phyloP scores from a whole-genome alignment of 2,113 vertebrate species.

The Mesitornis unicolor region DNA sequence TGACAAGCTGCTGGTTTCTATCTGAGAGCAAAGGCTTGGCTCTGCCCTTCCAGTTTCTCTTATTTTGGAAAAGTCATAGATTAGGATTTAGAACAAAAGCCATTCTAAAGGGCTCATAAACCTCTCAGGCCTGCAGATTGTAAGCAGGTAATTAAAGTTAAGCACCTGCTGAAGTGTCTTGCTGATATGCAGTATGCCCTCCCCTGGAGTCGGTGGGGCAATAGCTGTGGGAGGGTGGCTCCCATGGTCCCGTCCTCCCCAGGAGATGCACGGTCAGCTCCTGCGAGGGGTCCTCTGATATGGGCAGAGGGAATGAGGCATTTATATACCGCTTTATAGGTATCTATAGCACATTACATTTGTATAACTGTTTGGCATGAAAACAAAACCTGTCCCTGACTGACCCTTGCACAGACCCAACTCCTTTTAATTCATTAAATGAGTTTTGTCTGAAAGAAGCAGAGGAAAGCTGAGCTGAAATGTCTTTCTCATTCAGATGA shows the following conservation, averaged over 20 bases:
- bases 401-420: background rate
- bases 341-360: accelerated
- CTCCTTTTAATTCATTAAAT: background rate
- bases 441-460: background rate
- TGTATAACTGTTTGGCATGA: accelerated
- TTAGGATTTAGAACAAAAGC: conserved; percentile 22
- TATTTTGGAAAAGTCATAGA: background rate
- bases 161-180: background rate
- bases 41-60: background rate
- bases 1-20: background rate
- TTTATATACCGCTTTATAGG: accelerated
- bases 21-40: background rate
- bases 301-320: background rate
- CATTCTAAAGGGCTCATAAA: background rate
- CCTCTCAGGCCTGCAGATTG: background rate
- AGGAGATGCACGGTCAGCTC: accelerated
- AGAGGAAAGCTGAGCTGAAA: background rate
- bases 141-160: conserved; percentile 16
- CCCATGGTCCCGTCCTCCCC: accelerated
- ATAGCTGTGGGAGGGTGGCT: background rate
- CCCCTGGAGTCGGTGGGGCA: background rate
- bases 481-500: background rate
- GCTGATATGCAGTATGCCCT: background rate
- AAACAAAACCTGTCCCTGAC: background rate
- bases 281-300: accelerated